Conservation (phyloP, 2,113 vertebrate genomes). For the Apeltes quadracus region DNA sequence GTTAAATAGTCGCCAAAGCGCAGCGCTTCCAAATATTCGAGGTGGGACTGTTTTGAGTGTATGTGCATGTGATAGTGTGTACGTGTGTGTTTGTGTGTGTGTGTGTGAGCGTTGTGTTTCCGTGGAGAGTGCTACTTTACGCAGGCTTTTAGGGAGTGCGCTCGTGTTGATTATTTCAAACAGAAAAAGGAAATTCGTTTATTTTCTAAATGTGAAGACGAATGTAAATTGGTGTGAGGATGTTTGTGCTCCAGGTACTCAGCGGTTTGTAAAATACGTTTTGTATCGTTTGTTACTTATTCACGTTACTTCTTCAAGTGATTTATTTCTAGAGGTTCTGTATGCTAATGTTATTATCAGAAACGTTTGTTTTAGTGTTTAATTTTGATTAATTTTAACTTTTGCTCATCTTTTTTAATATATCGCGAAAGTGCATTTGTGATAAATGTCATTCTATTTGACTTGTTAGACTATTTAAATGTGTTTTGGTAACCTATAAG, state of each 20-base stretch:
- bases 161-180: constrained; percentile 44
- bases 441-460: not conserved
- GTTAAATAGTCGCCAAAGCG: constrained; percentile 82
- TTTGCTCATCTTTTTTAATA: not conserved
- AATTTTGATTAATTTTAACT: not conserved
- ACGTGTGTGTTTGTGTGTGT: constrained; percentile 40
- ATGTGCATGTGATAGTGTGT: constrained; percentile 2
- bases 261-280: not conserved
- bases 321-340: not conserved
- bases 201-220: not conserved
- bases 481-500: constrained; percentile 9
- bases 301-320: not conserved
- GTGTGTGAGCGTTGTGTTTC: constrained; percentile 48
- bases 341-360: not conserved
- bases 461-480: not conserved
- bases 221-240: not conserved
- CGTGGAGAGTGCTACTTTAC: constrained; percentile 60
- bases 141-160: constrained; percentile 69
- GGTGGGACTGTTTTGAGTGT: constrained; percentile 78
- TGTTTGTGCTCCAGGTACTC: not conserved
- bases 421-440: not conserved
- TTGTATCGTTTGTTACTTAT: constrained; percentile 7
- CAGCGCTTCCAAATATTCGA: constrained; percentile 77
- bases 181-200: not conserved
- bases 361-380: not conserved